These are phyloP conservation scores for Dioctria rufipes DNA, from an alignment of 2,888 invertebrate species.

Conservation along the genomic window DNA sequence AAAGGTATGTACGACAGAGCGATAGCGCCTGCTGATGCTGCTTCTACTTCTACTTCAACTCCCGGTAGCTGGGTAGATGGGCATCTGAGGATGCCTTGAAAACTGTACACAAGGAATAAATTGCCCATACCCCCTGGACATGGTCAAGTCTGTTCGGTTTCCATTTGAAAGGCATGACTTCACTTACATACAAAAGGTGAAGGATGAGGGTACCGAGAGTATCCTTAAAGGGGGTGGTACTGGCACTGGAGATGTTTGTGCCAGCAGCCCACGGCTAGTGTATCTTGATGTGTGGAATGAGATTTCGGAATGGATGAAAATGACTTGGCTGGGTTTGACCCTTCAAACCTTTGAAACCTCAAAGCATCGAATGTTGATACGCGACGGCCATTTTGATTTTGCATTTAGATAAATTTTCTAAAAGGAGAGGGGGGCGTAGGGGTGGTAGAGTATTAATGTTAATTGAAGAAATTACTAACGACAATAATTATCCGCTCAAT, in stretches of 20 bases:
- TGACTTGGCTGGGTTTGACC: conserved; percentile 63
- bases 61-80: conserved; percentile 59
- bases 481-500: conserved; percentile 29
- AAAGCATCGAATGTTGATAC: conserved; percentile 59
- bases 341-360: conserved; percentile 63
- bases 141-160: conserved; percentile 61
- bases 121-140: conserved; percentile 61
- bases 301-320: conserved; percentile 57
- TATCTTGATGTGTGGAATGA: conserved; percentile 36
- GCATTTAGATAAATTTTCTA: conserved; percentile 60
- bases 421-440: conserved; percentile 52
- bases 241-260: conserved; percentile 60
- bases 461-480: conserved; percentile 38
- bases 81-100: conserved; percentile 60
- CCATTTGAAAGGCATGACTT: conserved; percentile 63
- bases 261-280: conserved; percentile 52
- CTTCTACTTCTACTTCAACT: conserved; percentile 16
- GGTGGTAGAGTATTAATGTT: conserved; percentile 26
- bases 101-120: conserved; percentile 62
- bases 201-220: conserved; percentile 60
- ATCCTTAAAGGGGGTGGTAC: conserved; percentile 50
- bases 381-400: conserved; percentile 64
- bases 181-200: conserved; percentile 61
- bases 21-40: conserved; percentile 52
- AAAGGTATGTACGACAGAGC: conserved; percentile 55